Base-by-base conservation (phyloP, 2,888 invertebrate species). In the Synergus gifuensis region DNA sequence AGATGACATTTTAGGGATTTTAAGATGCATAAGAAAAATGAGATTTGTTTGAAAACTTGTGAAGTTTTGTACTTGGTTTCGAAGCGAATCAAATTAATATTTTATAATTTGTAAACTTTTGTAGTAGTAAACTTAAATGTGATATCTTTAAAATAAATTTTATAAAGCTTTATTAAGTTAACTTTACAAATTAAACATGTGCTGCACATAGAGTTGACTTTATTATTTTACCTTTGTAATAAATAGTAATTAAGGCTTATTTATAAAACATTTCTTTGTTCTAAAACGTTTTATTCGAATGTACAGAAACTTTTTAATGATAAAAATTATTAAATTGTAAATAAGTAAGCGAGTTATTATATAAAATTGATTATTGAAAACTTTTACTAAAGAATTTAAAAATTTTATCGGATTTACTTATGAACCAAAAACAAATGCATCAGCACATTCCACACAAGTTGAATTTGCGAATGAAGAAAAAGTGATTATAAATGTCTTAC, bases 131-230 rank as follows among this genome's bases (percentile, higher is more conserved):
- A 73, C 69, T 28, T 54, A 73, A 73, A 73, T 73, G 69, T 73
- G 69, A 73, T 69, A 66, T 66, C 66, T 66, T 66, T 66, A 69
- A 69, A 69, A 69, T 73, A 54, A 73, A 73, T 73, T 73, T 73
- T 73, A 54, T 73, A 73, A 73, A 73, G 69, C 69, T 73, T 73
- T 73, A 73, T 73, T 54, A 73, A 73, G 69, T 73, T 73, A 73
- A 69, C 69, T 49, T 58, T 18, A 58, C 22, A 69, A 69, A 69
- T 69, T 69, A 69, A 69, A 69, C n/a, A 73, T 73, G 54, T 73
- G 69, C 54, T 73, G 49, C 54, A 73, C 69, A 44, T 4, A 54
- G 5, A 36, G 8, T 49, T 8, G 28, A 36, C 36, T 54, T 73
- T 49, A 22, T 49, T 73, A 46, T 7, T 69, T 8, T 69, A 69